Percentiles rank a stretch among this genome's conserved stretches.
phyloP scores from a whole-genome alignment of 2,797 vertebrate species.

The Calcarius lapponicus region DNA sequence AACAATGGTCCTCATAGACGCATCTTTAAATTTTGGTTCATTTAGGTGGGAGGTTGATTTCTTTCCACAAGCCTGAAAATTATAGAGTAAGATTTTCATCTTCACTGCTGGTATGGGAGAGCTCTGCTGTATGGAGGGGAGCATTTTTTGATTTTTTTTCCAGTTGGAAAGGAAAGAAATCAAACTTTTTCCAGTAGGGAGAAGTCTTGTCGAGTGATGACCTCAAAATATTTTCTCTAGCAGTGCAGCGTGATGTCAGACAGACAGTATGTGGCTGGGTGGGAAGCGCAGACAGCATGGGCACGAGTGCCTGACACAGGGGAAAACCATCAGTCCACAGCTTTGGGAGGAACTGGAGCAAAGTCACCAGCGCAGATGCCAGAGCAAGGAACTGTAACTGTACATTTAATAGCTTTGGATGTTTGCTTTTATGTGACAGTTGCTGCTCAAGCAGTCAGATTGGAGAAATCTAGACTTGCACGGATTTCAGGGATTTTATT shows the following conservation, averaged over 20 bases:
- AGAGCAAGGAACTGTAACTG: neutral
- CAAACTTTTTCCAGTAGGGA: neutral
- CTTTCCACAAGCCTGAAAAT: neutral
- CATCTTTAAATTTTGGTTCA: neutral
- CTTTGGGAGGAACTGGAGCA: slow-evolving; percentile 19
- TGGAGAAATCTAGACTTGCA: slow-evolving; percentile 28
- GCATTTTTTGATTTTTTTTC: neutral
- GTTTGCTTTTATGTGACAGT: slow-evolving; percentile 40
- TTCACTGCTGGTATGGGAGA: neutral
- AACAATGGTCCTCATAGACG: neutral
- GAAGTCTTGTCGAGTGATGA: neutral
- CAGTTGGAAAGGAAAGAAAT: neutral
- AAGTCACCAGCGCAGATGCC: slow-evolving; percentile 54
- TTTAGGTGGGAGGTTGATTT: neutral
- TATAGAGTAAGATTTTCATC: neutral
- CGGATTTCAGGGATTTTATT: neutral
- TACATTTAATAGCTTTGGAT: slow-evolving; percentile 38
- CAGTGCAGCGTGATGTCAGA: neutral
- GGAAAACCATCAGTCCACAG: neutral
- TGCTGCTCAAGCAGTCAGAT: slow-evolving; percentile 52
- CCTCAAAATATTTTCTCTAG: neutral
- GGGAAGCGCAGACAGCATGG: neutral
- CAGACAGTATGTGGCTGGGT: neutral
- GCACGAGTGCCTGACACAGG: neutral
- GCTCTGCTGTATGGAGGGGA: neutral